Evolutionary conservation across 2,888 invertebrate genomes (phyloP), one percentile per base, ranked within the genome.

Genomic region (Protonemura montana): DNA sequence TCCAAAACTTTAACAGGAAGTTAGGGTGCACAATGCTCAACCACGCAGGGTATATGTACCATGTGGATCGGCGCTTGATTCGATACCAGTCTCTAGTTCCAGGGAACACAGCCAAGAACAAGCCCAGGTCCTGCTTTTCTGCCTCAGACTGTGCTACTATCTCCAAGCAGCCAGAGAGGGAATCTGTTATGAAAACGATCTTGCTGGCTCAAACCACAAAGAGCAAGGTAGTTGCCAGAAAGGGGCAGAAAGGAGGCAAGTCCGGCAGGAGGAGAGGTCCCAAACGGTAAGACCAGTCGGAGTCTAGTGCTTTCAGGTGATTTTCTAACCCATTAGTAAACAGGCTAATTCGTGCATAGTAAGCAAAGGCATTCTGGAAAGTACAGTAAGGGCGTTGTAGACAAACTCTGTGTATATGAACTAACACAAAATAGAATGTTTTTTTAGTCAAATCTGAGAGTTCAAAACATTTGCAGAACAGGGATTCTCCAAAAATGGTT

Each of bases 1-100:
- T 98, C 92, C 98, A 98, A 90, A 97, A 98, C 89, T 98, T 99
- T 91, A 96, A 98, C 92, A 95, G 98, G 88, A 98, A 98, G 91
- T 92, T 99, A 80, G 99, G 99, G 76, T 97, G 98, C 90, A 97
- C 98, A 0, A 95, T 98, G 94, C 95, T 97, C 86, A 96, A 96
- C 91, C 96, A 96, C 90, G 96, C 96, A 0, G 94, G 97, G 87
- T 95, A 97, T 30, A 94, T 95, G 88, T 95, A 94, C 88, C 94
- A 96, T 86, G 92, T 92, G 25, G 97, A 97, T 27, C 93, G 97
- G 88, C 96, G 96, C 90, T 93, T 97, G 87, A 97, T 97, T 87
- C 93, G 97, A 76, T 97, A 97, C 90, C 94, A 95, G 89, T 92
- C 93, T 87, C 93, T 94, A 88, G 91, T 93, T 26, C 91, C 92